Evolutionary conservation across 1,140 invertebrate species (phyloP).

Genomic region (Cepaea nemoralis): DNA sequence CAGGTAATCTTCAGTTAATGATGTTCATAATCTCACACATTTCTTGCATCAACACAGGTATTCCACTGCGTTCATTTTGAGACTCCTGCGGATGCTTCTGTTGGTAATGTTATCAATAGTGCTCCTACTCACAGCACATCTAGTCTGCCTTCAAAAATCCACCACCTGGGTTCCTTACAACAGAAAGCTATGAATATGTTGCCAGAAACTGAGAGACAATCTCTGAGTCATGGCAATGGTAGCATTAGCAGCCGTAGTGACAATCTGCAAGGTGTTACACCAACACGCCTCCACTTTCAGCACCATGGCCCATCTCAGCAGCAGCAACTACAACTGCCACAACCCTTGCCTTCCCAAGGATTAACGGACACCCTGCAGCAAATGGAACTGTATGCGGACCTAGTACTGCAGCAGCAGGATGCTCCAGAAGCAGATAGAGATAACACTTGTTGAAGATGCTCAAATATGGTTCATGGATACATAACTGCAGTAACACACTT

Average conservation of each 20-base stretch:
- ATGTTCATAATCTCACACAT: not conserved
- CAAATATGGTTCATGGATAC: not conserved
- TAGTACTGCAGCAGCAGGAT: conserved; percentile 54
- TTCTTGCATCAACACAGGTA: conserved; percentile 76
- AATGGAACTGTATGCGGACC: conserved; percentile 46
- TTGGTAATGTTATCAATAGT: conserved; percentile 35
- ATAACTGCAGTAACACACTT: too few relatives aligned
- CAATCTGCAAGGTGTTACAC: not conserved
- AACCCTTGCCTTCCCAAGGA: conserved; percentile 33
- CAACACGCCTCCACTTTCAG: not conserved
- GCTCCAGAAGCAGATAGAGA: conserved; percentile 58
- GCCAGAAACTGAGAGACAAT: conserved; percentile 1
- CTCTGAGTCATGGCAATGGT: conserved; percentile 26
- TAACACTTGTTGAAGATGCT: conserved; percentile 35
- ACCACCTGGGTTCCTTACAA: not conserved
- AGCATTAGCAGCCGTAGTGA: conserved; percentile 27
- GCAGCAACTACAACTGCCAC: conserved; percentile 30
- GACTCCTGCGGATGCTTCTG: conserved; percentile 78
- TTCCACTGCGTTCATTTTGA: conserved; percentile 99
- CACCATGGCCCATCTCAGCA: conserved; percentile 16
- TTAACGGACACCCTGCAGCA: conserved; percentile 40
- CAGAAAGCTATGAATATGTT: not conserved
- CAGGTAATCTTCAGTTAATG: too few relatives aligned
- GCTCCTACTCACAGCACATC: conserved; percentile 1
- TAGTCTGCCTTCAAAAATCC: conserved; percentile 39